Conservation (phyloP, 2,888 invertebrate species). For the Hetaerina titia region DNA sequence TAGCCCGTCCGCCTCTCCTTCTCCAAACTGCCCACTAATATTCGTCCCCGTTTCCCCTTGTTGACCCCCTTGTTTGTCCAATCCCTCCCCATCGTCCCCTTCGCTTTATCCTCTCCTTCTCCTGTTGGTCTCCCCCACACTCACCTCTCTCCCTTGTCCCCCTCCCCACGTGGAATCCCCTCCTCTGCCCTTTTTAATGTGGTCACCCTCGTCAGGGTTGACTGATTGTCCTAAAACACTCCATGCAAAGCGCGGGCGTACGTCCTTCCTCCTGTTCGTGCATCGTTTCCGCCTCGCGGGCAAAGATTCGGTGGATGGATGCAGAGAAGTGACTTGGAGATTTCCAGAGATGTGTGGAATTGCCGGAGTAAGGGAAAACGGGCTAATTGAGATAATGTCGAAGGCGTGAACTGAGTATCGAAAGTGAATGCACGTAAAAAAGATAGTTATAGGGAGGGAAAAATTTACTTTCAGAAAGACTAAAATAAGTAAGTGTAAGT, state of each 20-base stretch:
- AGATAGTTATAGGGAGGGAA: too few species aligned
- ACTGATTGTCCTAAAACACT: background rate
- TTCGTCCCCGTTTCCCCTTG: background rate
- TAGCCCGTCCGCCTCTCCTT: background rate
- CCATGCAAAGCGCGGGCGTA: background rate
- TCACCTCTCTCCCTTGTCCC: background rate
- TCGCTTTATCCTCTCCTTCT: background rate
- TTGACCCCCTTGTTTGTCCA: background rate
- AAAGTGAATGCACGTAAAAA: too few species aligned
- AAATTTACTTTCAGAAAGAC: too few species aligned
- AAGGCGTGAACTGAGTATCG: too few species aligned
- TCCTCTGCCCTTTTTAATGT: background rate
- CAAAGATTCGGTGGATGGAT: background rate
- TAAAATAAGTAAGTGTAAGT: too few species aligned
- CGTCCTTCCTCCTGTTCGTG: background rate
- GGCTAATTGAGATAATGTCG: too few species aligned
- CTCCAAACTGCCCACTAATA: background rate
- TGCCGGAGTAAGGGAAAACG: too few species aligned
- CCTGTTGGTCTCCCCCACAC: background rate
- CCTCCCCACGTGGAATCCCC: background rate
- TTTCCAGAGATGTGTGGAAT: background rate
- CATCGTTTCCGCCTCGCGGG: background rate
- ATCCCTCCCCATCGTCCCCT: background rate
- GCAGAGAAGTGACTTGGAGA: background rate
- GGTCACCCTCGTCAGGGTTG: background rate